Evolutionary conservation across 2,888 invertebrate genomes (phyloP), one percentile per base, ranked within the genome.

Genomic region (Merodon equestris): DNA sequence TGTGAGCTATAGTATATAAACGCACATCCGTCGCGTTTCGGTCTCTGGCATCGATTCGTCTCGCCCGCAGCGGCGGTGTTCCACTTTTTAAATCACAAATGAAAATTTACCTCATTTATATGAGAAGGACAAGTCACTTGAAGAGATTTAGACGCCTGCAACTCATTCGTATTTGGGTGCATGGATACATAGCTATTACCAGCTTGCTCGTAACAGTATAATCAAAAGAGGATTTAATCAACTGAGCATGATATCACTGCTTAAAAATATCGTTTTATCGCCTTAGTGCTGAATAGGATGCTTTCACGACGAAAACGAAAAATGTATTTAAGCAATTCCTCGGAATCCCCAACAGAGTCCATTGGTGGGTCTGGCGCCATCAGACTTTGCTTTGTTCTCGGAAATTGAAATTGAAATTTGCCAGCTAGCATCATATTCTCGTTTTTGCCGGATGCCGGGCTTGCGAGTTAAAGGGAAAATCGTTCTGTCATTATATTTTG

Each of bases 221-320:
- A 2, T 27, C 27, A 7, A 27, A 27, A 27, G 27, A 27, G 27
- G 27, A 27, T 27, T 27, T 27, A 27, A 27, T 27, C 27, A 44
- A 56, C 44, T 50, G 5, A n/a, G 58, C 66, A 67, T 73, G 58
- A 60, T 67, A 66, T 73, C 73, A 73, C 60, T 54, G 45, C 12
- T 54, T 60, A 60, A 56, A 73, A 60, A 60, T 60, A 27, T 4
- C 7, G 3, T 27, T 27, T 27, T 27, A 27, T 27, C 27, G 27
- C 7, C 27, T 27, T 27, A 73, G 73, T 58, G 36, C 40, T 42
- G 45, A 58, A 58, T 51, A 68, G 51, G 58, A 40, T 1, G 12
- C 13, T 13, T 34, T 5, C 50, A 18, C 18, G n/a, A 48, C 48
- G 18, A 2, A n/a, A 56, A 45, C 56, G n/a, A n/a, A 51, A 15